Evolutionary conservation across 1,140 invertebrate genomes (phyloP).

Genomic region (Sminthurides bifidus): DNA sequence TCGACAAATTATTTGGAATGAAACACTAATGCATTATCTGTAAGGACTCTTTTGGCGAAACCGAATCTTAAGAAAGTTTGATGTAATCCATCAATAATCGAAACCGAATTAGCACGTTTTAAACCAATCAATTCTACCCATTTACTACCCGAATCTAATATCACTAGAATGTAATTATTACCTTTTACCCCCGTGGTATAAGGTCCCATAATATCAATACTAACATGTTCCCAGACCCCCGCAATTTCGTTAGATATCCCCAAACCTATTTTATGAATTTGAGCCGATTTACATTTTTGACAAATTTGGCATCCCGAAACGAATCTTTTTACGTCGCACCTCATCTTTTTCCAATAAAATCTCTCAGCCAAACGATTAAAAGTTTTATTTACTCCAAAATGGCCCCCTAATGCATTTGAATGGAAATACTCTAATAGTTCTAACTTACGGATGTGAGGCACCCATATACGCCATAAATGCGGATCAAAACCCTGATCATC

Average conservation of each 20-base stretch:
- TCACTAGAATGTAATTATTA: constrained; percentile 19
- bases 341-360: constrained; percentile 34
- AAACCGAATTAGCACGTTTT: constrained; percentile 2
- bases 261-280: background rate
- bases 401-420: background rate
- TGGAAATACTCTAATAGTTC: constrained; percentile 2
- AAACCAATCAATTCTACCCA: constrained; percentile 24
- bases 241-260: background rate
- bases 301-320: background rate
- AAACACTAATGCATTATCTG: constrained; percentile 32
- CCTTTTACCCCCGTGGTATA: background rate
- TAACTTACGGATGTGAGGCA: background rate
- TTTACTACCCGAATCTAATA: constrained; percentile 24
- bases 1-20: constrained; percentile 11
- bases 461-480: background rate
- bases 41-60: constrained; percentile 22
- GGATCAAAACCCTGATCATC: background rate
- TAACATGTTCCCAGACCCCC: constrained; percentile 27
- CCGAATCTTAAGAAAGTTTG: constrained; percentile 31
- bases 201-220: too few species aligned
- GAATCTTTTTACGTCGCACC: constrained; percentile 22
- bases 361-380: background rate
- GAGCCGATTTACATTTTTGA: background rate
- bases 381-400: constrained; percentile 9
- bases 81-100: constrained; percentile 11